phyloP scores from a whole-genome alignment of 1,140 invertebrate genomes.

The Apis laboriosa region DNA sequence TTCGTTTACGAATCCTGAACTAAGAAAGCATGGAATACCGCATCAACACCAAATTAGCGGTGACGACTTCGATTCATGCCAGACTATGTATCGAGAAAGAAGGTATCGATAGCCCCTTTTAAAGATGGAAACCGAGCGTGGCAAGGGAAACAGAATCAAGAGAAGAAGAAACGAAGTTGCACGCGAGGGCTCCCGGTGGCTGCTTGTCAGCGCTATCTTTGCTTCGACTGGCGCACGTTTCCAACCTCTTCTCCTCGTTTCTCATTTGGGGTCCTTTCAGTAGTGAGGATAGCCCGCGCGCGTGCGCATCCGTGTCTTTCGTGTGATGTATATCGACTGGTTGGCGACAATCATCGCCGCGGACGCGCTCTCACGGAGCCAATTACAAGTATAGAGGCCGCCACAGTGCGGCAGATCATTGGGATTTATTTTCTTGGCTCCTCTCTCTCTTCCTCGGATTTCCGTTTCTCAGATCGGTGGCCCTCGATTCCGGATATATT shows the following conservation, averaged over 20 bases:
- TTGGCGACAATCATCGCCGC: conserved; percentile 71
- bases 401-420: conserved; percentile 50
- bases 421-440: conserved; percentile 70
- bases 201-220: conserved; percentile 73
- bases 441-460: conserved; percentile 16
- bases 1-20: neutral
- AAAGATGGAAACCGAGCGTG: conserved; percentile 26
- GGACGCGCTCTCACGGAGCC: conserved; percentile 65
- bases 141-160: neutral
- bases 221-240: conserved; percentile 62
- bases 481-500: neutral
- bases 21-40: conserved; percentile 6
- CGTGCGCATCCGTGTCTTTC: conserved; percentile 56
- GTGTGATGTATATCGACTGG: conserved; percentile 73
- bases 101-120: conserved; percentile 31
- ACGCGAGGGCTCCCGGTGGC: conserved; percentile 72
- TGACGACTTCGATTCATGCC: conserved; percentile 49
- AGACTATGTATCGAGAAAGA: conserved; percentile 18
- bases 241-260: conserved; percentile 16
- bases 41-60: conserved; percentile 55
- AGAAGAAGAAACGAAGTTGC: conserved; percentile 51
- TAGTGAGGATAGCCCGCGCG: conserved; percentile 14
- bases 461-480: conserved; percentile 1
- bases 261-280: conserved; percentile 28
- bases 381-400: conserved; percentile 71